phyloP scores from a whole-genome alignment of 2,113 vertebrate genomes.

The Dipodomys stephensi region DNA sequence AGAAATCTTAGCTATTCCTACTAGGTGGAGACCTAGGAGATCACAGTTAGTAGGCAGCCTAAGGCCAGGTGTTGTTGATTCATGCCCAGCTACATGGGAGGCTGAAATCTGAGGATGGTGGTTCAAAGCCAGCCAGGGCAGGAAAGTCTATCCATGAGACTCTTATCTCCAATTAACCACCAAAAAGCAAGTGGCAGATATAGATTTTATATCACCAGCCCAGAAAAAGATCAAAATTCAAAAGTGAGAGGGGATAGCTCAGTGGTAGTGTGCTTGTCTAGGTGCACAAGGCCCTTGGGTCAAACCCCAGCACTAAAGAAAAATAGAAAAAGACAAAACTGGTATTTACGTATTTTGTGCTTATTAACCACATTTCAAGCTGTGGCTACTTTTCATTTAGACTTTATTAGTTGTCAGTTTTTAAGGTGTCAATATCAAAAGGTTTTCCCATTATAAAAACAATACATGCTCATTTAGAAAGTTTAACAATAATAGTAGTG shows the following conservation, averaged over 20 bases:
- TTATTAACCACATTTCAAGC: conserved; percentile 53
- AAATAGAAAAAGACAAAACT: background rate
- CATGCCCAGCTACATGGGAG: no score
- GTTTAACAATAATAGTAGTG: background rate
- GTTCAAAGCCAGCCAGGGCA: no score
- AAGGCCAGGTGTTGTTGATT: no score
- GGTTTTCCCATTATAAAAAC: conserved; percentile 25
- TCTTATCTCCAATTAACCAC: no score
- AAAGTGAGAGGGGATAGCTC: background rate
- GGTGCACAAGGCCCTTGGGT: background rate
- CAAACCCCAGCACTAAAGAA: background rate
- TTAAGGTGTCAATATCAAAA: conserved; percentile 46
- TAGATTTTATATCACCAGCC: background rate
- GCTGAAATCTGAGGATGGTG: no score
- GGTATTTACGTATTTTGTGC: conserved; percentile 14
- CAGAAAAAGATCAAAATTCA: background rate
- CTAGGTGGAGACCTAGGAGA: no score
- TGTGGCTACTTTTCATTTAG: conserved; percentile 30
- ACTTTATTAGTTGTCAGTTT: conserved; percentile 33
- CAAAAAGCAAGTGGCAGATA: no score
- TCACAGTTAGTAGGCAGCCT: no score
- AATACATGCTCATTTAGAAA: conserved; percentile 29
- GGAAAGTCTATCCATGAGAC: no score
- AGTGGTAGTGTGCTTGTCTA: background rate
- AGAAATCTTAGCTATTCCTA: no score